phyloP scores from a whole-genome alignment of 2,797 vertebrate genomes.

The Sebastes goodei region DNA sequence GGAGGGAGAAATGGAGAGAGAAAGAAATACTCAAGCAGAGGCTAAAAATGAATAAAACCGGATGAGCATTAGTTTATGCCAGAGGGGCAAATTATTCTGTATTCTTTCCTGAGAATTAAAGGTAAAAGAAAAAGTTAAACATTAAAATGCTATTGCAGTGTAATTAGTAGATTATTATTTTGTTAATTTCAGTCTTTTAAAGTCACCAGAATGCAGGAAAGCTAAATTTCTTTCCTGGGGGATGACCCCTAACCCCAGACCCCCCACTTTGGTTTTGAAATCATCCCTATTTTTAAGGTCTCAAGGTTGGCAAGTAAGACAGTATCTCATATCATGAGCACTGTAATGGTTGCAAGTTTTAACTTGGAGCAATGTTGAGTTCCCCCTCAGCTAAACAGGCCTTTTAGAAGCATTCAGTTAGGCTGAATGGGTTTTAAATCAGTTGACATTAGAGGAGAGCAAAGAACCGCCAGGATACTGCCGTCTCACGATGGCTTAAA shows the following conservation, averaged over 20 bases:
- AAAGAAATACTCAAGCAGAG: too few relatives aligned
- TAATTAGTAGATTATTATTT: too few relatives aligned
- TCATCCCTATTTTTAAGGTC: background rate
- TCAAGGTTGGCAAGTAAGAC: background rate
- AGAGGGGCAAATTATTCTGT: too few relatives aligned
- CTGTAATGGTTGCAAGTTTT: background rate
- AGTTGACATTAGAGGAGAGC: conserved; percentile 11
- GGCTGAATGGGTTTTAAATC: background rate
- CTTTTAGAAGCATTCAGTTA: background rate
- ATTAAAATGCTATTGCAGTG: too few relatives aligned
- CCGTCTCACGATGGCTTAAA: background rate
- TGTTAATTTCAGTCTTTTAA: background rate
- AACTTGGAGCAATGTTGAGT: background rate
- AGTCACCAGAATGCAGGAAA: background rate
- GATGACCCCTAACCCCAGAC: background rate
- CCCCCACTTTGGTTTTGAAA: background rate
- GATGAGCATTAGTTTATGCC: too few relatives aligned
- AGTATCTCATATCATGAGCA: background rate
- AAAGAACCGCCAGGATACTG: background rate
- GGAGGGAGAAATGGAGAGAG: too few relatives aligned
- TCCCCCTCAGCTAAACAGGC: background rate
- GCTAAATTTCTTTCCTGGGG: background rate
- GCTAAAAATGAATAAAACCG: too few relatives aligned
- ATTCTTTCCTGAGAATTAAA: too few relatives aligned
- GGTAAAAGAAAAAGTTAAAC: too few relatives aligned